Base-by-base conservation (phyloP, 2,797 vertebrate species). In the Acipenser oxyrinchus region DNA sequence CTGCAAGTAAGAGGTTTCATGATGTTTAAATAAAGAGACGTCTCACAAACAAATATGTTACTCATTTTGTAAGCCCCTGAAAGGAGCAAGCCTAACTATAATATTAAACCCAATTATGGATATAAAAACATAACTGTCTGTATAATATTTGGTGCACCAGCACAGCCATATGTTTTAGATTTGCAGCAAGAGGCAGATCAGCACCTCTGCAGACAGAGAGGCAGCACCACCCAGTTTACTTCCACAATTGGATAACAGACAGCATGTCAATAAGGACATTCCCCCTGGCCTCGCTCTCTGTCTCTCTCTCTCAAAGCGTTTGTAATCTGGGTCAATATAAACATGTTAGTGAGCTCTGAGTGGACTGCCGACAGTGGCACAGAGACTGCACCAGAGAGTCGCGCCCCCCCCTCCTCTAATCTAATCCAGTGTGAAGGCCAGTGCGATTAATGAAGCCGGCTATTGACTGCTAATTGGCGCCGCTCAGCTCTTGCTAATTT, bases 391-490 rank as follows among this genome's bases (percentile, higher is more conserved):
- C 88, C 86, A 87, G 84, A 86, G 81, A 88, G 84, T 87, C 85
- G 61, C 51, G 8, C 81, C 78, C 77, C 73, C 73, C 74, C 72
- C 77, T 69, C 81, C 80, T 55, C 82, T 88, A 90, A 90, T 91
- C 85, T 87, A 90, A 91, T 91, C 87, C 87, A 89, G 83, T 88
- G 85, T 77, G 85, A 90, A 88, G 87, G 86, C 88, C 87, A 88
- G 84, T 88, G 88, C 85, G 87, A 91, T 91, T 91, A 91, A 91
- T 91, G 90, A 90, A 89, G 88, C 89, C 83, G 84, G 87, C 87
- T 91, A 91, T 91, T 91, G 89, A 91, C 89, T 88, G 87, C 84
- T 91, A 90, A 91, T 91, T 90, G 89, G 89, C 89, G 89, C 89
- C 87, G 85, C 85, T 90, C 86, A 83, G 86, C 87, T 90, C 18